Conservation (phyloP, 2,113 vertebrate species). For the Polypterus senegalus region DNA sequence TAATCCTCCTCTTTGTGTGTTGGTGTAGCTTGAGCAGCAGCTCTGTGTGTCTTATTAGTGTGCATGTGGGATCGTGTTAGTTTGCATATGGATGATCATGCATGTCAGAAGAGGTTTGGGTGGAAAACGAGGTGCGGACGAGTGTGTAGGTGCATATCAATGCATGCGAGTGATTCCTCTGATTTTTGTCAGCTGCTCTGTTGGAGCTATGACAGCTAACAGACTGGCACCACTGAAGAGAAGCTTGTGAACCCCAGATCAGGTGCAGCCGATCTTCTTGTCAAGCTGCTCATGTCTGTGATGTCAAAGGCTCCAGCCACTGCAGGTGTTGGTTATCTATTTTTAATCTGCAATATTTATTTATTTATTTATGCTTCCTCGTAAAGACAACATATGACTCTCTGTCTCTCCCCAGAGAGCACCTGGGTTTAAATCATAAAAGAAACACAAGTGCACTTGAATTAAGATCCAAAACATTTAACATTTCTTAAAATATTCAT, state of each 20-base stretch:
- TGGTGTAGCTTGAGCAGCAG: too few relatives aligned
- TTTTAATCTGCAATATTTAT: background rate
- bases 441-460: background rate
- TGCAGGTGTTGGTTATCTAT: too few relatives aligned
- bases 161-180: too few relatives aligned
- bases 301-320: background rate
- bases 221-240: background rate
- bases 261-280: background rate
- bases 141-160: too few relatives aligned
- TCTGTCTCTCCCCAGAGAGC: background rate
- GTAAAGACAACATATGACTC: background rate
- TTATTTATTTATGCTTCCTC: background rate
- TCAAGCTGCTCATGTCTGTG: background rate
- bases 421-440: background rate
- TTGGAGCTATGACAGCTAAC: background rate
- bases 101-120: too few relatives aligned
- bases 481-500: conserved; percentile 43
- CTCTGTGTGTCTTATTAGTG: too few relatives aligned
- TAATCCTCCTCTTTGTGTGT: too few relatives aligned
- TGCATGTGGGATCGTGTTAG: too few relatives aligned
- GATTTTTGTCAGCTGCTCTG: too few relatives aligned
- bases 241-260: background rate
- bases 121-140: too few relatives aligned
- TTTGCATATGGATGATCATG: too few relatives aligned
- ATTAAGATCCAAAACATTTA: conserved; percentile 17